A percentile compares a stretch with the other conserved stretches of the same genome.
Evolutionary conservation across 2,113 vertebrate species (phyloP).

Genomic region (Chlorodrepanis virens): DNA sequence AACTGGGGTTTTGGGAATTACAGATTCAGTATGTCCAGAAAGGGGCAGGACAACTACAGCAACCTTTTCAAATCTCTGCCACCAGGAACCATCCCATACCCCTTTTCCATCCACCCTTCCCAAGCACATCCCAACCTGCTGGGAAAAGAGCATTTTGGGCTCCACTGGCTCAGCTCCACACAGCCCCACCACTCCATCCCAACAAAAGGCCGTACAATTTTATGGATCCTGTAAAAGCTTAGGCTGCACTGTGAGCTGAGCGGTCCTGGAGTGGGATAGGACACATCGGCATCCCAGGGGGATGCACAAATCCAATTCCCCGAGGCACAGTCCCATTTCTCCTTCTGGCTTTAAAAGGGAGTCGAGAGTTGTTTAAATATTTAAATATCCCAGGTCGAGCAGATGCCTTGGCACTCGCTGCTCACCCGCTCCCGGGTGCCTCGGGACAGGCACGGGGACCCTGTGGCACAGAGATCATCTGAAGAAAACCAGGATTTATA

Average conservation of each 20-base stretch:
- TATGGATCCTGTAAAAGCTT: neutral
- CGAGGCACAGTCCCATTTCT: neutral
- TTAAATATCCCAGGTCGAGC: neutral
- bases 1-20: neutral
- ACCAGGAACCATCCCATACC: rapidly evolving
- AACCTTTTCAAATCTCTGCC: neutral
- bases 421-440: neutral
- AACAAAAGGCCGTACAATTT: rapidly evolving
- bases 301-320: neutral
- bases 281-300: neutral
- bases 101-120: neutral
- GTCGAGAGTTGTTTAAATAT: neutral
- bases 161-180: neutral
- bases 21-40: neutral
- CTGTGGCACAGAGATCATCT: neutral
- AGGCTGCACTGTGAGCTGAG: neutral
- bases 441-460: neutral
- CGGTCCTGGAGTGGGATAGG: rapidly evolving
- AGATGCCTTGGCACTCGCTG: rapidly evolving
- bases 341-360: neutral
- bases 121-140: neutral
- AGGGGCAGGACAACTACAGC: neutral
- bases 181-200: neutral
- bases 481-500: neutral
- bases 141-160: neutral